Evolutionary conservation across 1,140 invertebrate genomes (phyloP), one percentile per base, ranked within the genome.

Genomic region (Solen grandis): DNA sequence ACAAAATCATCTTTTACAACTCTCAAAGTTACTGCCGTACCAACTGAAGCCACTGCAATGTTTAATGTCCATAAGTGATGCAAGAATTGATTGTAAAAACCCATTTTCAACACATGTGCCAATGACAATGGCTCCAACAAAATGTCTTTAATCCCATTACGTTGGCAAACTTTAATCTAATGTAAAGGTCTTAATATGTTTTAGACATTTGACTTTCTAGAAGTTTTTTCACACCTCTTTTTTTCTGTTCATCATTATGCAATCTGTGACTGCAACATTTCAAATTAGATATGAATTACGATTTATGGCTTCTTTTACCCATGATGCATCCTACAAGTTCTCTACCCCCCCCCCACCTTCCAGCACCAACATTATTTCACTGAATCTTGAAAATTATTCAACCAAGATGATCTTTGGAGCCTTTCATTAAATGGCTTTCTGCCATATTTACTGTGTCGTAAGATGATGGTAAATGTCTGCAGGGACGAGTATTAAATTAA

Each of bases 401-500:
- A n/a, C n/a, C n/a, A n/a, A n/a, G n/a, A n/a, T n/a, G n/a, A n/a
- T n/a, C n/a, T n/a, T n/a, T n/a, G n/a, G n/a, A n/a, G n/a, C n/a
- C n/a, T n/a, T 52, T 69, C 46, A 57, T 55, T 70, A 36, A 70
- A 54, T 50, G 52, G 25, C n/a, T 8, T 14, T 70, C 25, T 2
- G 52, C 31, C 10, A 35, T 52, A 46, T 70, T 55, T 70, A 70
- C 68, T 55, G 57, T 55, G n/a, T 70, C 57, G 50, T 70, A 57
- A 57, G 68, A 70, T 35, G 57, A 50, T 70, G 57, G 46, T 62
- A 75, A 57, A 75, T 14, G 36, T 75, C 72, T 63, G 38, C 2
- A 27, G 72, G 72, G 72, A 62, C 13, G 36, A 62, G 72, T 50
- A 75, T 75, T 75, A 75, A 75, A 75, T 75, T 75, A 75, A 75